Percentiles rank a stretch among this genome's conserved stretches.
These are phyloP conservation scores for Drosophila infuscata DNA, from an alignment of 2,888 invertebrate species.

Conservation along the genomic window DNA sequence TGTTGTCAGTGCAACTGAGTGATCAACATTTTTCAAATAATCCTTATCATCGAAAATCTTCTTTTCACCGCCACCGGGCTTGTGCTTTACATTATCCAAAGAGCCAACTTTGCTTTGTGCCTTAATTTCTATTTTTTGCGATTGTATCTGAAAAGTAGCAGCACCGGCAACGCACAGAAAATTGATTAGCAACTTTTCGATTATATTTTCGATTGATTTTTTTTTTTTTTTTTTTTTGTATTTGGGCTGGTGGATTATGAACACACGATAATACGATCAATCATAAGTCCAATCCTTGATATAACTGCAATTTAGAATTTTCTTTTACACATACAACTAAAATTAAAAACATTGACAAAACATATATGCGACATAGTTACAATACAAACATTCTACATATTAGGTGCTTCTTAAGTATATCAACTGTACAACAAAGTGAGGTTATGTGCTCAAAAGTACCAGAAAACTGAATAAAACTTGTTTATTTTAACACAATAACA, in stretches of 20 bases:
- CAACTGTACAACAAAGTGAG: slow-evolving; percentile 28
- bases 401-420: slow-evolving; percentile 4
- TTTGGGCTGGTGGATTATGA: slow-evolving; percentile 34
- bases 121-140: slow-evolving; percentile 95
- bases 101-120: slow-evolving; percentile 97
- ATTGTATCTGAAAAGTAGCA: slow-evolving; percentile 90
- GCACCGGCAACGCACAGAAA: slow-evolving; percentile 78
- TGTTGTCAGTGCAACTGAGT: slow-evolving; percentile 86
- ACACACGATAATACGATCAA: slow-evolving; percentile 33
- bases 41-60: slow-evolving; percentile 97
- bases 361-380: slow-evolving; percentile 13
- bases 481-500: slow-evolving; percentile 24
- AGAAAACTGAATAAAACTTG: slow-evolving; percentile 18
- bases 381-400: slow-evolving; percentile 14
- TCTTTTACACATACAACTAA: slow-evolving; percentile 29
- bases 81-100: slow-evolving; percentile 94
- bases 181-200: slow-evolving; percentile 62
- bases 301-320: slow-evolving; percentile 64
- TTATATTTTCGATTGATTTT: slow-evolving; percentile 11
- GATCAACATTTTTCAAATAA: slow-evolving; percentile 92
- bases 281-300: slow-evolving; percentile 39
- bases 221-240: slow-evolving; percentile 14
- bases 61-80: slow-evolving; percentile 96
- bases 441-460: slow-evolving; percentile 39
- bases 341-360: slow-evolving; percentile 33